phyloP scores from a whole-genome alignment of 2,888 invertebrate genomes.

The Drosophila siamana region DNA sequence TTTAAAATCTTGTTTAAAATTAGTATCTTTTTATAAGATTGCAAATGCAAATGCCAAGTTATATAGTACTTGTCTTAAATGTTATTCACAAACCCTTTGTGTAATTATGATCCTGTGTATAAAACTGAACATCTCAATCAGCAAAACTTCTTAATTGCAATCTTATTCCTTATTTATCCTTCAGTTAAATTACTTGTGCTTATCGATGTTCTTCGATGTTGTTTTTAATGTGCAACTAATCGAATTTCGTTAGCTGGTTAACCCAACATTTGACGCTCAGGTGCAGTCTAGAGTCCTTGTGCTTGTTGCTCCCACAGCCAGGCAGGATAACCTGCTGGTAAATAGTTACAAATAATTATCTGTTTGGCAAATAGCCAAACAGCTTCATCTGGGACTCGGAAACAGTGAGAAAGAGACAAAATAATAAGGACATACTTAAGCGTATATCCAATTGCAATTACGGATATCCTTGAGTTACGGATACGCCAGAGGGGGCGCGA shows the following conservation, averaged over 20 bases:
- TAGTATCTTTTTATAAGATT: no score
- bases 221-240: conserved; percentile 30
- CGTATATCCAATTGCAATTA: conserved; percentile 73
- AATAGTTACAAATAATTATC: conserved; percentile 65
- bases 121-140: background rate
- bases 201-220: conserved; percentile 2
- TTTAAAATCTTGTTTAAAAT: no score
- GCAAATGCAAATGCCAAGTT: no score
- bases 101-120: no score
- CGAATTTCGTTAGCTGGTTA: conserved; percentile 44
- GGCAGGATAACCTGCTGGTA: conserved; percentile 55
- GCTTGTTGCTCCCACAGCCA: background rate
- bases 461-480: conserved; percentile 42
- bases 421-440: conserved; percentile 13
- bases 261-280: conserved; percentile 66
- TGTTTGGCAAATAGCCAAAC: conserved; percentile 54
- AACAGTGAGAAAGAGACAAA: background rate
- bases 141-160: background rate
- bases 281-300: conserved; percentile 12
- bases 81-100: no score
- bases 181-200: background rate
- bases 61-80: no score
- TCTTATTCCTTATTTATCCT: background rate
- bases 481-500: conserved; percentile 56
- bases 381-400: conserved; percentile 45